Base-by-base conservation (phyloP, 30 jellyfish, hydroid and myxozoan species). In the Mastigias papua region DNA sequence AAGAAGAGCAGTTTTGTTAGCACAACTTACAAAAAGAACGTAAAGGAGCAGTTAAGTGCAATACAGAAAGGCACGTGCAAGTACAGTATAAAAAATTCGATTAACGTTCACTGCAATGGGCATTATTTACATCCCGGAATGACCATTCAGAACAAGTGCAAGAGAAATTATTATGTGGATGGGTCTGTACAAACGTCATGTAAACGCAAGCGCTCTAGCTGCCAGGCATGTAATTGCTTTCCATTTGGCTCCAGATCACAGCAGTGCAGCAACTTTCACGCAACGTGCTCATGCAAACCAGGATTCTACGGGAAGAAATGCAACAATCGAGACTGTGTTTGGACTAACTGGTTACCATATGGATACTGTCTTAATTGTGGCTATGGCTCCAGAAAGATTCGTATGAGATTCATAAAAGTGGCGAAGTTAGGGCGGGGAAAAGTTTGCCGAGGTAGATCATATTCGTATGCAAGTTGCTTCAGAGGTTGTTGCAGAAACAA, bases 221-320 rank as follows among this genome's bases (percentile, higher is more conserved):
- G 92, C 78, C 16, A 0, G 13, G 67, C 51, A 0, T 83, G 92
- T 50, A 26, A 34, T 16, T 83, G 92, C 73, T 26, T 11, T 26
- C 15, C 19, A 19, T 17, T 28, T 16, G 86, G 92, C 29, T 68
- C 86, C 7, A 31, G 11, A 31, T 13, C 73, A 7, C 30, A 13
- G 33, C 82, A 71, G 78, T 83, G 92, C 66, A 21, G 33, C 20
- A 28, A 83, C 70, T 3, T 46, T 5, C 16, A 29, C 29, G 92
- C 86, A 21, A 60, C 26, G n/a, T 83, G 92, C 81, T 27, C 34
- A 49, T 83, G 92, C 61, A 83, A 69, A 68, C 61, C 23, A 32
- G 23, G 30, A 0, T 83, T 34, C 54, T 37, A 68, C 23, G 92
- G 92, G 23, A 50, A 25, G 10, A 23, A 27, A 25, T 83, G 92